A percentile compares a stretch with the other conserved stretches of the same genome.
Evolutionary conservation across 2,797 vertebrate species (phyloP).

Genomic region (Acipenser transmontanus): DNA sequence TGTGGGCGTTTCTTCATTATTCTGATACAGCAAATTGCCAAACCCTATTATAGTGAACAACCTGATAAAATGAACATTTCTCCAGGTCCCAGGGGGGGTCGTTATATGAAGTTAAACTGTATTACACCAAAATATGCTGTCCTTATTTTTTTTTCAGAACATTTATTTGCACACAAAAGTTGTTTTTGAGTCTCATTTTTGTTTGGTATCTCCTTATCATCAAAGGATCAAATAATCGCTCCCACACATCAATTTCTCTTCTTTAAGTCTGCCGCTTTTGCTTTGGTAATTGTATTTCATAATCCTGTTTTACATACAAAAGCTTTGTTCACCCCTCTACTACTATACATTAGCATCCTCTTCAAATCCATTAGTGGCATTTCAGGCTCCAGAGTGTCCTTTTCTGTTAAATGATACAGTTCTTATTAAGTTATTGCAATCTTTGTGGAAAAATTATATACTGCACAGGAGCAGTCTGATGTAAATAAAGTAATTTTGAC

Average conservation of each 20-base stretch:
- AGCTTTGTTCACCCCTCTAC: slow-evolving; percentile 56
- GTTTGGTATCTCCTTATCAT: slow-evolving; percentile 29
- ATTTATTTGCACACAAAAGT: too few species aligned
- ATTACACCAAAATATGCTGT: too few species aligned
- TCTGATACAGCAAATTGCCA: too few species aligned
- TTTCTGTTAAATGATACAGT: slow-evolving; percentile 50
- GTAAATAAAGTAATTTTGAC: not conserved
- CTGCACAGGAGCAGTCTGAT: slow-evolving; percentile 11
- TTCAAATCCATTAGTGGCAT: slow-evolving; percentile 72
- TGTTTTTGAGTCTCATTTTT: too few species aligned
- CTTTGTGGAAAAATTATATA: slow-evolving; percentile 13
- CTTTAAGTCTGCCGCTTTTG: slow-evolving; percentile 47
- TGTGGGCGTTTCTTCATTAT: too few species aligned
- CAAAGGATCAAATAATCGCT: slow-evolving; percentile 41
- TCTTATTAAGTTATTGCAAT: slow-evolving; percentile 55
- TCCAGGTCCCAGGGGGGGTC: too few species aligned
- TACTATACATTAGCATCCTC: slow-evolving; percentile 65
- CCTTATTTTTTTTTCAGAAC: too few species aligned
- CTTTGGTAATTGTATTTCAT: slow-evolving; percentile 64
- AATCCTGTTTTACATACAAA: slow-evolving; percentile 59
- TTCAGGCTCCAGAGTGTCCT: slow-evolving; percentile 50
- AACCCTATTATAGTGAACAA: too few species aligned
- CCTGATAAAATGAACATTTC: too few species aligned
- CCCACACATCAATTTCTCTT: slow-evolving; percentile 53
- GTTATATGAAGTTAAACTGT: too few species aligned